Evolutionary conservation across 2,888 invertebrate genomes (phyloP).

Genomic region (Tolmerus cingulatus): DNA sequence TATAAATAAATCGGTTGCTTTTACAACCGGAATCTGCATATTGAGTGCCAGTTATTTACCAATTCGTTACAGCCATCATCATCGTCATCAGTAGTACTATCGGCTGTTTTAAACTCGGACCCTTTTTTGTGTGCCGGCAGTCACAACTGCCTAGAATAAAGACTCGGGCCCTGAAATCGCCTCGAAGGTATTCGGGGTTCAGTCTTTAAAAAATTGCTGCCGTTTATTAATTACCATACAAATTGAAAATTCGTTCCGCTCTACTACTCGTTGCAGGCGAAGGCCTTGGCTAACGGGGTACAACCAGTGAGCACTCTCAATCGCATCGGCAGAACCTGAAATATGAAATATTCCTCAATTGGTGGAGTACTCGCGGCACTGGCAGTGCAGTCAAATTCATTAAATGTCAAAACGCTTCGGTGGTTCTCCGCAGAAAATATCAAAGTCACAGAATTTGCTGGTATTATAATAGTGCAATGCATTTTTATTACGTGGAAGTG

Average conservation of each 20-base stretch:
- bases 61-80: slow-evolving; percentile 43
- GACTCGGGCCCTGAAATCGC: neutral
- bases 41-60: slow-evolving; percentile 41
- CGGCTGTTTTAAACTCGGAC: neutral
- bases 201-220: slow-evolving; percentile 48
- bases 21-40: slow-evolving; percentile 33
- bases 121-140: neutral
- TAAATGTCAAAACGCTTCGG: neutral
- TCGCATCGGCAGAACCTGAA: neutral
- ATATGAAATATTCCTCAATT: neutral
- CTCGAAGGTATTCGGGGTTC: neutral
- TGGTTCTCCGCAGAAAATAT: neutral
- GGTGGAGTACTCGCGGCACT: neutral
- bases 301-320: neutral
- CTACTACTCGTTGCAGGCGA: slow-evolving; percentile 32
- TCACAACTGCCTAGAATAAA: neutral
- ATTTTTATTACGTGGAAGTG: neutral
- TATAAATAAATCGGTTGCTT: slow-evolving; percentile 11
- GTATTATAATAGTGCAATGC: neutral
- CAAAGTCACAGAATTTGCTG: neutral
- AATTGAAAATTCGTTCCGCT: slow-evolving; percentile 54
- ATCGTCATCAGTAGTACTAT: slow-evolving; percentile 37
- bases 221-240: slow-evolving; percentile 54
- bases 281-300: neutral
- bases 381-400: neutral